Evolutionary conservation across 1,140 invertebrate species (phyloP).

Genomic region (Mesaphorura yosii): DNA sequence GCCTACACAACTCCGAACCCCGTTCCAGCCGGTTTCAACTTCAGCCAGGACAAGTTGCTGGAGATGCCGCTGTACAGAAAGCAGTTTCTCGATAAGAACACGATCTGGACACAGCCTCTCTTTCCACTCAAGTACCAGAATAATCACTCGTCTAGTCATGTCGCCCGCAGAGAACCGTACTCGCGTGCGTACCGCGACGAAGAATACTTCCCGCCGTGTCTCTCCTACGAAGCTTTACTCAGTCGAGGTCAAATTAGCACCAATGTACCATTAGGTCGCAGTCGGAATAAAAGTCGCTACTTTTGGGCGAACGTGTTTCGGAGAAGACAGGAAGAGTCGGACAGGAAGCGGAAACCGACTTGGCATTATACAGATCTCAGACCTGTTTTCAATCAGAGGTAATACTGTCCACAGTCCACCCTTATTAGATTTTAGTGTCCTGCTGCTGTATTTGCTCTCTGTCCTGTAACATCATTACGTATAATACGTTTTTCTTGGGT

Average conservation of each 20-base stretch:
- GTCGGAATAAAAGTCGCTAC: too few species aligned
- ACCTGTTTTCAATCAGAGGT: constrained; percentile 26
- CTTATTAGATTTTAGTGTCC: not conserved
- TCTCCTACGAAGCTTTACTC: constrained; percentile 20
- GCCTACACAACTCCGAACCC: constrained; percentile 8
- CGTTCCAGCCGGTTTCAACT: constrained; percentile 19
- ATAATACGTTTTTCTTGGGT: too few species aligned
- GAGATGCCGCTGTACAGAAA: constrained; percentile 24
- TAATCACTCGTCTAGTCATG: too few species aligned
- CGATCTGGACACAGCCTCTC: constrained; percentile 27
- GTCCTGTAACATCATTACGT: too few species aligned
- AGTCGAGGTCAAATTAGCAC: not conserved
- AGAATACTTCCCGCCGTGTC: too few species aligned
- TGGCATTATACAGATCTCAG: constrained; percentile 27
- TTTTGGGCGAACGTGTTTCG: too few species aligned
- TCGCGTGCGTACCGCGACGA: too few species aligned
- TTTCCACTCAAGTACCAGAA: constrained; percentile 8
- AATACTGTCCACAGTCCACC: not conserved
- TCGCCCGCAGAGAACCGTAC: constrained; percentile 5
- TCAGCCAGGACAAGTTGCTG: constrained; percentile 13
- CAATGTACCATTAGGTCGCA: too few species aligned
- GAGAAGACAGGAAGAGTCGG: too few species aligned
- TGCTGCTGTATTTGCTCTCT: too few species aligned
- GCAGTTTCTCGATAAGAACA: constrained; percentile 20
- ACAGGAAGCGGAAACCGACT: constrained; percentile 10